phyloP scores from a whole-genome alignment of 2,113 vertebrate species.

The Herpailurus yagouaroundi region DNA sequence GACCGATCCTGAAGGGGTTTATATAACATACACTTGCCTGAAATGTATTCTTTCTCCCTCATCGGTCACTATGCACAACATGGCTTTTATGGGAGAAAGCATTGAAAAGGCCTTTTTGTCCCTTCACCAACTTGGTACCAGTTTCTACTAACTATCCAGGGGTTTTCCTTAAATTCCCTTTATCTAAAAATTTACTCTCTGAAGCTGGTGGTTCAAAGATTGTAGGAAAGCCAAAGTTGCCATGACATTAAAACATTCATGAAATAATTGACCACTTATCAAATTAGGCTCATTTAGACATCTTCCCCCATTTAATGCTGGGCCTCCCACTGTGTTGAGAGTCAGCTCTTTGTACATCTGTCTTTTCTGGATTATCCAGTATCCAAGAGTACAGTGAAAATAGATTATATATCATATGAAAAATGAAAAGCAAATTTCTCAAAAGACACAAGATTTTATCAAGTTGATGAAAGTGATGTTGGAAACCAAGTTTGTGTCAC shows the following conservation, averaged over 20 bases:
- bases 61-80: neutral
- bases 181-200: neutral
- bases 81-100: neutral
- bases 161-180: neutral
- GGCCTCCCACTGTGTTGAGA: neutral
- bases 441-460: neutral
- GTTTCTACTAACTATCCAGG: neutral
- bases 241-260: neutral
- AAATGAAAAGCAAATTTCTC: constrained; percentile 27
- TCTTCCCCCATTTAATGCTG: neutral
- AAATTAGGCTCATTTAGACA: neutral
- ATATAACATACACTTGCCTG: constrained; percentile 49
- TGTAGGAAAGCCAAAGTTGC: constrained; percentile 32
- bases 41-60: constrained; percentile 44
- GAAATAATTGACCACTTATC: neutral
- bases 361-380: neutral
- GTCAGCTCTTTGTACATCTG: neutral
- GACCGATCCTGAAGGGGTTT: constrained; percentile 46
- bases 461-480: neutral
- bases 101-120: neutral
- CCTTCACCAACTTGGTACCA: neutral
- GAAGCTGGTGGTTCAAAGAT: neutral
- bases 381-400: neutral
- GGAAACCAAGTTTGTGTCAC: neutral
- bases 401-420: neutral